These are phyloP conservation scores for Larimichthys crocea DNA, from an alignment of 2,113 vertebrate genomes.

Conservation along the genomic window DNA sequence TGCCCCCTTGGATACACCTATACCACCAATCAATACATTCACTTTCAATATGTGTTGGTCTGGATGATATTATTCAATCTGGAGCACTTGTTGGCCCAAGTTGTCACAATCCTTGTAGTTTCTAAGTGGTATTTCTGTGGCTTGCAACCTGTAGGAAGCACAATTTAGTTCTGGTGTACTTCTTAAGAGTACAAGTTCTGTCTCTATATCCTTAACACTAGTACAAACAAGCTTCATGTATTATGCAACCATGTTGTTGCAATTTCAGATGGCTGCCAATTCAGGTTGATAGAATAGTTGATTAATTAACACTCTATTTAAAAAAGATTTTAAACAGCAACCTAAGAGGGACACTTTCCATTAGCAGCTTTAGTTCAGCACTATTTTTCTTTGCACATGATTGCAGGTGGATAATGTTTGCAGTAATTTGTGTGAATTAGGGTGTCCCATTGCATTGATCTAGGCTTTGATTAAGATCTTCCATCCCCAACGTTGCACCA, in stretches of 20 bases:
- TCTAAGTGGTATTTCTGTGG: neutral
- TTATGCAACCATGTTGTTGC: neutral
- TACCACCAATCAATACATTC: no score
- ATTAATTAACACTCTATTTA: neutral
- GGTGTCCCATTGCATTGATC: neutral
- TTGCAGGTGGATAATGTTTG: neutral
- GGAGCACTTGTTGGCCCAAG: neutral
- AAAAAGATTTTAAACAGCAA: neutral
- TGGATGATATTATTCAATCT: neutral
- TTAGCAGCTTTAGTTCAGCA: neutral
- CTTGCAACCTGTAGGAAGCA: neutral
- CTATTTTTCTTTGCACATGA: neutral
- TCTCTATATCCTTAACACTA: no score
- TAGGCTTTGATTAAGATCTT: constrained; percentile 47
- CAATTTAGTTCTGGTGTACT: no score
- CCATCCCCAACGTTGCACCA: constrained; percentile 8
- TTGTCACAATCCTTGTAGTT: neutral
- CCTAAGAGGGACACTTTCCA: neutral
- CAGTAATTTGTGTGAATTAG: neutral
- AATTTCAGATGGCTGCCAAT: neutral
- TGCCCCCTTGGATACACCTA: no score
- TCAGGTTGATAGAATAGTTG: neutral
- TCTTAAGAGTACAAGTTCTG: no score
- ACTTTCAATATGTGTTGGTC: no score
- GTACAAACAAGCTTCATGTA: neutral